phyloP scores from a whole-genome alignment of 2,888 invertebrate species.

The Noctuana brunneofusca region DNA sequence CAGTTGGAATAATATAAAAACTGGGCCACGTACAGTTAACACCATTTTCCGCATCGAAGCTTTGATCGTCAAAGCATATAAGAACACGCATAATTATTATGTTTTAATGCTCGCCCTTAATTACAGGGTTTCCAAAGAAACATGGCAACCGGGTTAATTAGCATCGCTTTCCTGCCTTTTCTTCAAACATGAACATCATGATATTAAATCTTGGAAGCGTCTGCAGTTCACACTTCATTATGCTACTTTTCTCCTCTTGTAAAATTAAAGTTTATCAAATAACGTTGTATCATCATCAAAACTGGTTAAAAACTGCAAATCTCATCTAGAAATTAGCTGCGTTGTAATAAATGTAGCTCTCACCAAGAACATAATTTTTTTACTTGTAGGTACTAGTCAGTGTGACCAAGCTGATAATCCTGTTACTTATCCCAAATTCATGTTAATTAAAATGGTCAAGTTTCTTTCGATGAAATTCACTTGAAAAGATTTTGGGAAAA shows the following conservation, averaged over 20 bases:
- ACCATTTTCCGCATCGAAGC: conserved; percentile 26
- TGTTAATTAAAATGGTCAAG: not conserved
- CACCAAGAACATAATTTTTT: not conserved
- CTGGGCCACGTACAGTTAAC: conserved; percentile 11
- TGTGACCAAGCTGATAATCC: not conserved
- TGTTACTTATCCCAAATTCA: conserved; percentile 4
- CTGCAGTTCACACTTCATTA: conserved; percentile 19
- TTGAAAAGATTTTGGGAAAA: conserved; percentile 4
- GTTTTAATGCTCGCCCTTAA: conserved; percentile 35
- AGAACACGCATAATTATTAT: conserved; percentile 26
- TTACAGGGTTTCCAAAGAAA: conserved; percentile 41
- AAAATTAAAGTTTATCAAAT: conserved; percentile 9
- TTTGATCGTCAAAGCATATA: conserved; percentile 31
- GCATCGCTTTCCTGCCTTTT: conserved; percentile 31
- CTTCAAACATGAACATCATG: conserved; percentile 28
- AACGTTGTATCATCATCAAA: conserved; percentile 8
- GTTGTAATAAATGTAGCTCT: not conserved
- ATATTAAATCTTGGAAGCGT: conserved; percentile 20
- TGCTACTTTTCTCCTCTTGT: conserved; percentile 18
- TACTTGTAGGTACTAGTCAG: conserved; percentile 3
- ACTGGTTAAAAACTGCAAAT: conserved; percentile 2
- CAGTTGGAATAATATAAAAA: conserved; percentile 12
- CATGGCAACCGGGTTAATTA: conserved; percentile 41
- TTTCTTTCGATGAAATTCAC: conserved; percentile 3
- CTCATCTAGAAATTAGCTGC: conserved; percentile 5